Base-by-base conservation (phyloP, 92 coral and sea anemone genomes). In the Parazoanthus swiftii region DNA sequence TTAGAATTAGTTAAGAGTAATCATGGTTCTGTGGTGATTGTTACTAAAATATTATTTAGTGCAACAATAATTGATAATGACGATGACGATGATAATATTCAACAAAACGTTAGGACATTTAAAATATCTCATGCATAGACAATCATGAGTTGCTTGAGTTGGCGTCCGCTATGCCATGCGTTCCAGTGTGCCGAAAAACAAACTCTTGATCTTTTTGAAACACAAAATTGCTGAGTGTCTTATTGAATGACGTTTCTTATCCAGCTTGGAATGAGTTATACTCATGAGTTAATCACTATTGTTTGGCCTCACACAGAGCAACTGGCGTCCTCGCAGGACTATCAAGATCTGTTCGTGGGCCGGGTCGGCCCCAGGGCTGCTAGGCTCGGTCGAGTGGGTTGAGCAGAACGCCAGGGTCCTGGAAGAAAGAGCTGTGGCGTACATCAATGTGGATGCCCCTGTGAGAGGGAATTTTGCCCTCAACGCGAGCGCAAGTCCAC, bases 301-400 rank as follows among this genome's bases (percentile, higher is more conserved):
- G n/a, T 35, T 42, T 16, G 25, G 1, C 15, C 68, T 36, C 48
- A 5, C 33, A 9, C 25, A 84, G 87, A 84, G 81, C 73, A 89
- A 89, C 8, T 90, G 92, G 92, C 89, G 92, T 56, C 92, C 92
- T 29, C 89, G 92, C 38, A 88, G 92, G 56, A 90, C 92, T 7
- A 90, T 90, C 77, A 90, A 90, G 84, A 85, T 97, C 44, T 97
- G 99, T 72, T 95, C 98, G 88, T 97, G 99, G 99, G 99, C 96
- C 21, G 98, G 92, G 3, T 98, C 96, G 66, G 98, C 96, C 59
- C 89, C 90, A 79, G 89, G 94, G 43, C 82, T 94, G 70, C 91
- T 97, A 21, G 99, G 99, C 16, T 97, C 99, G 18, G 88, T 89
- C 39, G 99, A 97, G 73, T 97, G 95, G 96, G 99, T 97, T 21